phyloP scores from a whole-genome alignment of 2,113 vertebrate genomes.

The Crotophaga sulcirostris region DNA sequence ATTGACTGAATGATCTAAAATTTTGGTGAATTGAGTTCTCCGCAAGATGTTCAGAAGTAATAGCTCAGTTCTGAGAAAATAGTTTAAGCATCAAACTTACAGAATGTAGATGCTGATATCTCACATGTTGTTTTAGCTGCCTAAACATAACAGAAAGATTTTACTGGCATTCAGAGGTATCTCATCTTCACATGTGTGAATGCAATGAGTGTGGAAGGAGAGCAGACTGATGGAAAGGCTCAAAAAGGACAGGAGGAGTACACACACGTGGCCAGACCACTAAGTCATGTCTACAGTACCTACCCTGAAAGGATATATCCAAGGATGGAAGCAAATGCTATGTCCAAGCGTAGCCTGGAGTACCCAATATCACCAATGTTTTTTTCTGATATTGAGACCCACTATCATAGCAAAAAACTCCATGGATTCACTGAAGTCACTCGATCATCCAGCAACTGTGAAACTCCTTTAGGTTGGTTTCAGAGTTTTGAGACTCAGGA shows the following conservation, averaged over 20 bases:
- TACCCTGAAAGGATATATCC: background rate
- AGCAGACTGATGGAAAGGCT: background rate
- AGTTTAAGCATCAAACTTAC: background rate
- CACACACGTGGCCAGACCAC: background rate
- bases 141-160: background rate
- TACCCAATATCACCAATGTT: background rate
- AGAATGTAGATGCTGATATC: background rate
- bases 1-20: background rate
- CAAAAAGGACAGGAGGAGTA: background rate
- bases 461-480: background rate
- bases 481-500: background rate
- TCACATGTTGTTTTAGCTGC: background rate
- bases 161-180: background rate
- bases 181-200: background rate
- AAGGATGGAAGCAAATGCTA: background rate
- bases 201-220: background rate
- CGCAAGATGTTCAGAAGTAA: background rate
- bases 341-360: background rate
- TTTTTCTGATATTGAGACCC: background rate
- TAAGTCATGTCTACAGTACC: background rate
- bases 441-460: accelerated
- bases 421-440: background rate
- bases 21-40: background rate
- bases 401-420: background rate
- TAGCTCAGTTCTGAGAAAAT: background rate